Evolutionary conservation across 2,888 invertebrate genomes (phyloP).

Genomic region (Calliscelio sp.): DNA sequence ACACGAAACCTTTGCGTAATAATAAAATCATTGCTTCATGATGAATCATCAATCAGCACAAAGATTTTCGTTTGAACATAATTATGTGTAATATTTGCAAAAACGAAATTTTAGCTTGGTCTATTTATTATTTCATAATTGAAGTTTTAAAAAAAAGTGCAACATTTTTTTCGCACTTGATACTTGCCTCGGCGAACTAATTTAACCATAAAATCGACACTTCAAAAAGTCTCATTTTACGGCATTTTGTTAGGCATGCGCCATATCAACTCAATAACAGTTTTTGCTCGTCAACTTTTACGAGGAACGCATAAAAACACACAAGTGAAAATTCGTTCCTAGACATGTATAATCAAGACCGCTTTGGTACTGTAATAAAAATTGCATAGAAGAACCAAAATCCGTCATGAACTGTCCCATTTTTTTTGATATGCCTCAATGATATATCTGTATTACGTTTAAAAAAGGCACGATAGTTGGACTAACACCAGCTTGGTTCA

Average conservation of each 20-base stretch:
- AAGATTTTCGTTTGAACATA: too few species aligned
- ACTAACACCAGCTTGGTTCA: conserved; percentile 50
- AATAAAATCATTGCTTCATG: too few species aligned
- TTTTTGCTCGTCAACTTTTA: conserved; percentile 5
- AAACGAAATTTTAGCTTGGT: too few species aligned
- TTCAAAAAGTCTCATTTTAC: not conserved
- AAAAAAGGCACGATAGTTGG: conserved; percentile 43
- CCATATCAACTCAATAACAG: conserved; percentile 23
- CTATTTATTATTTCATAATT: too few species aligned
- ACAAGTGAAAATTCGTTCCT: too few species aligned
- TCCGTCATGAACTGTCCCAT: conserved; percentile 43
- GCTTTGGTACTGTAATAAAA: too few species aligned
- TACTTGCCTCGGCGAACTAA: not conserved
- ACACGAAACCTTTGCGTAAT: not conserved
- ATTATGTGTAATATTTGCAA: too few species aligned
- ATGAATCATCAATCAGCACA: too few species aligned
- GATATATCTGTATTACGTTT: conserved; percentile 25
- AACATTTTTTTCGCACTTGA: not conserved
- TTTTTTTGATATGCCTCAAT: conserved; percentile 40
- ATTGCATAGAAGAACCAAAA: too few species aligned
- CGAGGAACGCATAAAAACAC: not conserved
- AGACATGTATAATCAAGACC: too few species aligned
- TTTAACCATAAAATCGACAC: not conserved
- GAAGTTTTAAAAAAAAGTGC: not conserved
- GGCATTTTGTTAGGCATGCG: not conserved